A percentile compares a stretch with the other conserved stretches of the same genome.
phyloP scores from a whole-genome alignment of 2,113 vertebrate genomes.

The Colius striatus region DNA sequence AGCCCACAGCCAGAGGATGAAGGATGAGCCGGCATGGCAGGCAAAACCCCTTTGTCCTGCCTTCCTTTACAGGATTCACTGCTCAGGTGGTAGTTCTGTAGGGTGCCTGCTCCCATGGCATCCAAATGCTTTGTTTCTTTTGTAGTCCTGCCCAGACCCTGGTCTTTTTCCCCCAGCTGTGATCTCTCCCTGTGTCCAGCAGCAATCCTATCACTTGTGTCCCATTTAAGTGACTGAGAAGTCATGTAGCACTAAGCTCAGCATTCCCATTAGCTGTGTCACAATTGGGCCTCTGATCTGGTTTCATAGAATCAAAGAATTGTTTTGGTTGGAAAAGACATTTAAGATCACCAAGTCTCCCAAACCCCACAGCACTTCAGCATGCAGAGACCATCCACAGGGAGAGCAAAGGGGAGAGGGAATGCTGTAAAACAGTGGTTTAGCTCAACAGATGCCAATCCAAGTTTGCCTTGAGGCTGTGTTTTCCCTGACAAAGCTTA shows the following conservation, averaged over 20 bases:
- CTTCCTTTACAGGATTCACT: neutral
- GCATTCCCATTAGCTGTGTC: neutral
- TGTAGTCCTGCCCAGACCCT: neutral
- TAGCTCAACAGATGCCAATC: neutral
- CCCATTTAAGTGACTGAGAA: neutral
- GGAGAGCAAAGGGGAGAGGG: accelerated
- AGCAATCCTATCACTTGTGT: neutral
- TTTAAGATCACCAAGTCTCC: neutral
- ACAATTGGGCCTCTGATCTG: neutral
- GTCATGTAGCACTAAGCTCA: neutral
- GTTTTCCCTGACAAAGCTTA: neutral
- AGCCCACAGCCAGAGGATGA: neutral
- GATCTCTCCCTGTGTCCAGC: neutral
- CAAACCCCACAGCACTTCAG: neutral
- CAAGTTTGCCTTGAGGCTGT: neutral
- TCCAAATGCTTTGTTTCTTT: neutral
- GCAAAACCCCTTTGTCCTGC: neutral
- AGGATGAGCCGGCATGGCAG: neutral
- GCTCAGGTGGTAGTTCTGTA: neutral
- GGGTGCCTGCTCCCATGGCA: neutral
- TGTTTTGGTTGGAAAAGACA: too few species aligned
- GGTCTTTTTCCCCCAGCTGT: neutral
- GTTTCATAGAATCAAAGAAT: neutral
- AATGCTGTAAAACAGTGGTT: neutral
- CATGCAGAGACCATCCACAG: neutral